Conservation (phyloP, 2,113 vertebrate species). For the Megalops atlanticus region DNA sequence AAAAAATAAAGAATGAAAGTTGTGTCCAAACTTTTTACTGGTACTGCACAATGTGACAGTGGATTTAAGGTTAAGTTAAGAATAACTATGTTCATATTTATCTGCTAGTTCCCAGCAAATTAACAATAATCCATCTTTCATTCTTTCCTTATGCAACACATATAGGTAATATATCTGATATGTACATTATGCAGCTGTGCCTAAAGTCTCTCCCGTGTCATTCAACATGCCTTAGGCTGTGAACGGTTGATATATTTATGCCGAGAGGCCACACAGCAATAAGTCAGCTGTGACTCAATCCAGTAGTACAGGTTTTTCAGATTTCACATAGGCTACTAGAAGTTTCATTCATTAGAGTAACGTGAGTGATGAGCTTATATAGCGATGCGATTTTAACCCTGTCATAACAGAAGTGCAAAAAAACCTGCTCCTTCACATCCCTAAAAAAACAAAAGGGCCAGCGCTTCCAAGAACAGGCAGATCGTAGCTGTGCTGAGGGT, state of each 20-base stretch:
- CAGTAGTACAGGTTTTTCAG: neutral
- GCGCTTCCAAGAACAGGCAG: neutral
- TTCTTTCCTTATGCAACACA: too few species aligned
- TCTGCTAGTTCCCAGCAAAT: neutral
- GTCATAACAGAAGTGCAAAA: neutral
- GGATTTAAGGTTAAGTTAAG: neutral
- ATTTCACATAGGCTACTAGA: neutral
- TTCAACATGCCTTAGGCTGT: too few species aligned
- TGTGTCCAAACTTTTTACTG: too few species aligned
- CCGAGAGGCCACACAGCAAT: too few species aligned
- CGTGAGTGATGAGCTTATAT: neutral
- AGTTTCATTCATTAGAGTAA: neutral
- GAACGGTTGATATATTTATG: neutral
- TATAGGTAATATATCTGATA: neutral
- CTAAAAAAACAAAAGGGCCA: neutral
- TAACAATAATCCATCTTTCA: neutral
- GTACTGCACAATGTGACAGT: too few species aligned
- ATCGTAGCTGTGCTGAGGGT: neutral
- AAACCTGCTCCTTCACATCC: neutral
- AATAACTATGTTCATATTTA: neutral
- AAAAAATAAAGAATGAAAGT: too few species aligned
- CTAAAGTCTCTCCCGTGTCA: neutral
- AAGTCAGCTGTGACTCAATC: neutral
- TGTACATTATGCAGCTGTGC: neutral
- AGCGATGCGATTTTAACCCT: neutral